Conservation (phyloP, 2,113 vertebrate species). For the Mormyrus lacerda region DNA sequence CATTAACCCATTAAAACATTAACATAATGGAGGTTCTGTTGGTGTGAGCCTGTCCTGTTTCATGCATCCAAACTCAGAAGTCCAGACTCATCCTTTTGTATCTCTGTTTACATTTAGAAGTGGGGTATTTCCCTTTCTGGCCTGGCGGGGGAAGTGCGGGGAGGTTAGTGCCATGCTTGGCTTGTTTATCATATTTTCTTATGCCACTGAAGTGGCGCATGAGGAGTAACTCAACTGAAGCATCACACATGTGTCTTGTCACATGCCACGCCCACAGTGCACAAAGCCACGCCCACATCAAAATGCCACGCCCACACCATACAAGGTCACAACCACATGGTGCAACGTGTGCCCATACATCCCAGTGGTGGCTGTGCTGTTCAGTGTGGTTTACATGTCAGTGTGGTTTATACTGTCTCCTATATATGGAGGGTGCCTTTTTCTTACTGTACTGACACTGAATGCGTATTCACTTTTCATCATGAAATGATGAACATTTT, state of each 20-base stretch:
- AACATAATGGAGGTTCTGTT: not conserved
- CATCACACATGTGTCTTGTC: not conserved
- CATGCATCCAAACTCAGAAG: not conserved
- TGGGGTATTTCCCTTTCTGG: not conserved
- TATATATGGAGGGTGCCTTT: not conserved
- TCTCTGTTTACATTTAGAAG: not conserved
- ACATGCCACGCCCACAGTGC: not conserved
- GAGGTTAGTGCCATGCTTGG: not conserved
- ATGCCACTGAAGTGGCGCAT: not conserved
- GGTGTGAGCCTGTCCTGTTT: not conserved
- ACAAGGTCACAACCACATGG: not conserved
- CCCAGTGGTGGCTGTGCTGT: not conserved
- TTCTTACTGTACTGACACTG: not conserved
- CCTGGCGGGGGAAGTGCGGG: not conserved
- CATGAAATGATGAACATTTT: not conserved
- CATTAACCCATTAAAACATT: not conserved
- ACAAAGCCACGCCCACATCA: not conserved
- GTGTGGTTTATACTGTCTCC: not conserved
- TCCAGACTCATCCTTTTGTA: not conserved
- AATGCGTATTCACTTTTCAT: not conserved
- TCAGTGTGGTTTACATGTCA: not conserved
- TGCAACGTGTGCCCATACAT: not conserved
- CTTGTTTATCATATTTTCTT: not conserved
- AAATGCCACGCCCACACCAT: not conserved
- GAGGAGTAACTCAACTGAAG: not conserved